Conservation (phyloP, 1,140 invertebrate species). For the Anagrus nilaparvatae region DNA sequence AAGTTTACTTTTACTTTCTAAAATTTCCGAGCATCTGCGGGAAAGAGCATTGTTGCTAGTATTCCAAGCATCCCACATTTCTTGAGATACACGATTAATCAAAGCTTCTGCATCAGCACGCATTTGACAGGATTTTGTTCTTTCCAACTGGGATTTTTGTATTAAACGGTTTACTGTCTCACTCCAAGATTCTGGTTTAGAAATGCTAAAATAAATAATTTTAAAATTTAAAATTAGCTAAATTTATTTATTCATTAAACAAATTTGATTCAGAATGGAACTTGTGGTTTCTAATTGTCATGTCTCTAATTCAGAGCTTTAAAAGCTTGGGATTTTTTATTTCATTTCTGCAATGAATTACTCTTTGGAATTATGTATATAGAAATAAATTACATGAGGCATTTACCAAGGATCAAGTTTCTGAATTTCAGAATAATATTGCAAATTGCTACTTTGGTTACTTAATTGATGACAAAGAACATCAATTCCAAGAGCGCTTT, state of each 20-base stretch:
- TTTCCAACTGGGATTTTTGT: conserved; percentile 73
- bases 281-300: no score
- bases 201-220: conserved; percentile 40
- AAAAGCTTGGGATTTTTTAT: no score
- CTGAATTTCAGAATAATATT: conserved; percentile 85
- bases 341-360: no score
- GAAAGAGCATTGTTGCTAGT: conserved; percentile 72
- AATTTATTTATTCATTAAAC: no score
- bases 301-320: no score
- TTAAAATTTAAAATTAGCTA: no score
- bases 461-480: conserved; percentile 78
- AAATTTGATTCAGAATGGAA: no score
- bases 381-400: no score
- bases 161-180: conserved; percentile 74
- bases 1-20: conserved; percentile 79
- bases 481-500: conserved; percentile 79
- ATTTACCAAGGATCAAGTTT: conserved; percentile 78
- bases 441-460: conserved; percentile 74
- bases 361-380: no score
- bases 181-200: conserved; percentile 76
- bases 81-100: conserved; percentile 68
- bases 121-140: conserved; percentile 70
- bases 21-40: conserved; percentile 61
- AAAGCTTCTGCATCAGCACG: conserved; percentile 68
- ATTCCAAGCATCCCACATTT: conserved; percentile 88